Evolutionary conservation across 1,140 invertebrate species (phyloP), one percentile per base, ranked within the genome.

Genomic region (Polypedilum vanderplanki): DNA sequence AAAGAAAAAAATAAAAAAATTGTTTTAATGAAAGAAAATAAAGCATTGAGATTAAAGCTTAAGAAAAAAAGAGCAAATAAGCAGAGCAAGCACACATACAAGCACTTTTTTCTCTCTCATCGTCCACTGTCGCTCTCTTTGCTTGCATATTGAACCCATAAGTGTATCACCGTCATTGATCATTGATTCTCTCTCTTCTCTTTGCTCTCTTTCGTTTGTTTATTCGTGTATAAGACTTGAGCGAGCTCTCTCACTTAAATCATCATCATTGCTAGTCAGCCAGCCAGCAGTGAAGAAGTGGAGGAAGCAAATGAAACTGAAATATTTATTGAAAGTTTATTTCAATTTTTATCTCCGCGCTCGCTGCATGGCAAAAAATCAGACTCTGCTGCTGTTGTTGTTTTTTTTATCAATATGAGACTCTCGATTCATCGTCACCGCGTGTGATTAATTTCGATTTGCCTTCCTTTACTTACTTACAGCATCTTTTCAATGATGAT

Each of bases 1-100:
- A 24, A 73, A 40, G 20, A 73, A 73, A 18, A 24, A 40, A 73
- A 73, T 9, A 73, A 17, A 73, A 22, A 73, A 73, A 24, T 73
- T 73, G 17, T 70, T 70, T n/a, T 70, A 70, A 70, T 70, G 17
- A 70, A 70, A 70, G 65, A 70, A 70, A 70, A 70, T 70, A 70
- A 70, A 70, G 20, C 65, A 70, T 70, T 70, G 65, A 70, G 65
- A 70, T 70, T 70, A 70, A 70, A 70, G 65, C 65, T 70, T 70
- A 70, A 70, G 65, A 70, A 70, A 70, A n/a, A 33, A 70, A 70
- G 65, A 70, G 65, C 65, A 70, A 70, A 70, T 70, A 70, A 70
- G 20, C 17, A 18, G 15, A 70, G 65, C 65, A 70, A n/a, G 17
- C 18, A 70, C 18, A 70, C 65, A 20, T 20, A 18, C 46, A n/a